Evolutionary conservation across 2,888 invertebrate genomes (phyloP), one percentile per base, ranked within the genome.

Genomic region (Drosophila neotestacea): DNA sequence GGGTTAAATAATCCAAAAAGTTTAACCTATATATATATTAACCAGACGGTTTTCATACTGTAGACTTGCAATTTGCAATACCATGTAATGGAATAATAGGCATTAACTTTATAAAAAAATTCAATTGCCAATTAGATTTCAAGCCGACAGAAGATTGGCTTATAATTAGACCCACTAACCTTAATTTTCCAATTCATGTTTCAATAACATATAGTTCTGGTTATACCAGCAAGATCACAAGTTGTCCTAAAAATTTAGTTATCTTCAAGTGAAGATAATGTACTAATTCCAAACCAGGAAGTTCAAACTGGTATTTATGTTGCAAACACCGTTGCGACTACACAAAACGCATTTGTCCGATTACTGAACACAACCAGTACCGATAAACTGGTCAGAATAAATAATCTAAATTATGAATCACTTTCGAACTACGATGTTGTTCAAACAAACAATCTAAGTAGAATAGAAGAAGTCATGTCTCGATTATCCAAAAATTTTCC

Each of bases 181-280:
- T 46, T 6, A 46, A 28, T n/a, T 46, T 11, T n/a, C 46, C 30
- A 2, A 46, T 46, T 34, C 10, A 34, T 48, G 48, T 48, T 48
- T 13, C 47, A 13, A 47, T 48, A 34, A 16, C 6, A 48, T 16
- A 16, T 16, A 16, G 11, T 32, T 30, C 47, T 3, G n/a, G 9
- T 52, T 47, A 11, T 63, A 32, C 48, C 48, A 41, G 48, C 48
- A 55, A 55, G 55, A 63, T 63, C 55, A 10, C 41, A 63, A 55
- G 47, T 47, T 4, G 22, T 47, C 34, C 16, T 54, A 48, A 50
- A 50, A 50, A 16, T 50, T 16, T 0, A 16, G 16, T 16, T 16
- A 16, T 16, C 16, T 16, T 16, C 16, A 16, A 16, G 16, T 16
- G 41, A 41, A 41, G 52, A 54, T 30, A 30, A 30, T 41, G 30